These are phyloP conservation scores for Lethocerus indicus DNA, from an alignment of 1,140 invertebrate genomes.

Conservation along the genomic window DNA sequence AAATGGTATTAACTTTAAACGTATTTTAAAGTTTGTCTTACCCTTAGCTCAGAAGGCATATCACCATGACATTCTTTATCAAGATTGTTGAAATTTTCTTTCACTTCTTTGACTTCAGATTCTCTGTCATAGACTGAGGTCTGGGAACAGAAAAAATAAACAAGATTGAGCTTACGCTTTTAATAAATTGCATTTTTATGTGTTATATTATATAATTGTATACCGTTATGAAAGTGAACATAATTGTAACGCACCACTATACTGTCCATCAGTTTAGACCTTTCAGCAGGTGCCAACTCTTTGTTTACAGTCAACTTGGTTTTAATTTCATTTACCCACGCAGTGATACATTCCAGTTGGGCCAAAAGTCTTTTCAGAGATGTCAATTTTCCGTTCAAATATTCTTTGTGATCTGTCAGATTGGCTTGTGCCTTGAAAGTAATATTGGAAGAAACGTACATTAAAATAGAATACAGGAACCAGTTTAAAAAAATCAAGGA, in stretches of 20 bases:
- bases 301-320: slow-evolving; percentile 29
- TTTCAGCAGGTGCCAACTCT: slow-evolving; percentile 30
- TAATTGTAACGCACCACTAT: slow-evolving; percentile 31
- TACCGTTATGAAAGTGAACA: background rate
- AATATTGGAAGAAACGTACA: background rate
- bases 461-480: too few species aligned
- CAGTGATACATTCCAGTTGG: slow-evolving; percentile 34
- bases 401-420: slow-evolving; percentile 31
- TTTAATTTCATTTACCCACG: slow-evolving; percentile 34
- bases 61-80: slow-evolving; percentile 39
- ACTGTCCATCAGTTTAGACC: slow-evolving; percentile 33
- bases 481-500: slow-evolving; percentile 1
- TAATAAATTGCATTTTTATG: background rate
- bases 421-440: slow-evolving; percentile 14
- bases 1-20: slow-evolving; percentile 2
- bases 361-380: slow-evolving; percentile 38
- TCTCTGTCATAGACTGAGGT: slow-evolving; percentile 34
- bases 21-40: slow-evolving; percentile 17
- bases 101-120: slow-evolving; percentile 41
- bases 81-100: slow-evolving; percentile 49
- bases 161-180: background rate
- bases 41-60: slow-evolving; percentile 36
- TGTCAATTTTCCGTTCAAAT: slow-evolving; percentile 36
- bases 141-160: slow-evolving; percentile 21
- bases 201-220: background rate